Evolutionary conservation across 1,140 invertebrate species (phyloP).

Genomic region (Bombus sylvicola): DNA sequence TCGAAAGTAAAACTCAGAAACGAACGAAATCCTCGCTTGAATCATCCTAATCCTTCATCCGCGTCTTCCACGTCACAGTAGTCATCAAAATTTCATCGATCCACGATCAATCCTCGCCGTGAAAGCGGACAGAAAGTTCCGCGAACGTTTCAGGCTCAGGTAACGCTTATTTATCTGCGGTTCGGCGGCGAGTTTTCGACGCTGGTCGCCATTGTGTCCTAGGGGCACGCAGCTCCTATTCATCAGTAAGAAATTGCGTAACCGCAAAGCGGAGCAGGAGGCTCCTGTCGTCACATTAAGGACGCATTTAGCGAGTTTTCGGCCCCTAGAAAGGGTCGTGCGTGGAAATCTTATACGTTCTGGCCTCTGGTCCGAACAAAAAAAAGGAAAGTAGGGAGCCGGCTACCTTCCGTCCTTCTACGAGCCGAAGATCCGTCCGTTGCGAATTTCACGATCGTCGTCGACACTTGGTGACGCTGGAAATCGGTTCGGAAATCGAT

Average conservation of each 20-base stretch:
- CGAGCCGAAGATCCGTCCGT: constrained; percentile 47
- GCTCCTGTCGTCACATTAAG: constrained; percentile 71
- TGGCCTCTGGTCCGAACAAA: neutral
- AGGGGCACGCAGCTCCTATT: neutral
- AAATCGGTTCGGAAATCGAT: neutral
- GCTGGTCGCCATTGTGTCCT: constrained; percentile 4
- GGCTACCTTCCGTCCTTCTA: constrained; percentile 16
- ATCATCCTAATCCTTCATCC: neutral
- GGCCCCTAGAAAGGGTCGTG: constrained; percentile 65
- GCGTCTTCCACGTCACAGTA: neutral
- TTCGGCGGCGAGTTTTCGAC: neutral
- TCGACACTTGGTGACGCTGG: constrained; percentile 61
- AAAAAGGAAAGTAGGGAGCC: constrained; percentile 11
- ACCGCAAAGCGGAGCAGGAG: constrained; percentile 69
- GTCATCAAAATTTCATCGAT: neutral
- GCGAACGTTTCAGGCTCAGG: neutral
- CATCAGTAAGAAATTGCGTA: constrained; percentile 69
- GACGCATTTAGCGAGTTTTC: constrained; percentile 79
- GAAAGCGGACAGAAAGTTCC: neutral
- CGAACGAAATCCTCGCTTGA: neutral
- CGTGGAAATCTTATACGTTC: constrained; percentile 72
- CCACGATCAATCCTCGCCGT: neutral
- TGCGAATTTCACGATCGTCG: constrained; percentile 65
- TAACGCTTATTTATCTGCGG: neutral
- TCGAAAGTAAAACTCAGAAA: too few relatives aligned